phyloP scores from a whole-genome alignment of 2,113 vertebrate species.

The Apteryx owenii region DNA sequence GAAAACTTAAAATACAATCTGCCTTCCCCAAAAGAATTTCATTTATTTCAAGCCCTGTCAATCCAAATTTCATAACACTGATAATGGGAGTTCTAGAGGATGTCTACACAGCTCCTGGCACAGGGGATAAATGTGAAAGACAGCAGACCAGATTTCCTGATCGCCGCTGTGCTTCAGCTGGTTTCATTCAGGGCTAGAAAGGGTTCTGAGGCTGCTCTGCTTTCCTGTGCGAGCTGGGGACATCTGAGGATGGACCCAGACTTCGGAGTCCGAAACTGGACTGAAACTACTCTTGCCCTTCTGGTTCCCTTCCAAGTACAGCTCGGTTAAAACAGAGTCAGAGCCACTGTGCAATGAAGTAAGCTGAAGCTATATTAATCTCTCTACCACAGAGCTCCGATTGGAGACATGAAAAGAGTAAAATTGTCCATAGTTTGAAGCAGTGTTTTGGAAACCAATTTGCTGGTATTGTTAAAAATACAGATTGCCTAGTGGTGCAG shows the following conservation, averaged over 20 bases:
- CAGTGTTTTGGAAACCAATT: background rate
- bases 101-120: background rate
- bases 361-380: background rate
- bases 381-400: background rate
- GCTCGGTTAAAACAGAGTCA: background rate
- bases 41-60: background rate
- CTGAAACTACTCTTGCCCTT: background rate
- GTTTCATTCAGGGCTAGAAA: background rate
- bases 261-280: background rate
- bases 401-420: background rate
- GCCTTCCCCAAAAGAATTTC: background rate
- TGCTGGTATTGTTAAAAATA: background rate
- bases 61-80: background rate
- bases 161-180: background rate
- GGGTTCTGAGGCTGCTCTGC: background rate
- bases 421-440: background rate
- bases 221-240: background rate
- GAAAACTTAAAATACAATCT: background rate
- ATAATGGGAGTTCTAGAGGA: background rate
- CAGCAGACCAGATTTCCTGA: background rate
- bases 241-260: background rate
- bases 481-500: background rate
- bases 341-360: accelerated
- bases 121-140: too few relatives aligned
- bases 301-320: background rate